Base-by-base conservation (phyloP, 2,797 vertebrate genomes). In the Percopsis omiscomaycus region DNA sequence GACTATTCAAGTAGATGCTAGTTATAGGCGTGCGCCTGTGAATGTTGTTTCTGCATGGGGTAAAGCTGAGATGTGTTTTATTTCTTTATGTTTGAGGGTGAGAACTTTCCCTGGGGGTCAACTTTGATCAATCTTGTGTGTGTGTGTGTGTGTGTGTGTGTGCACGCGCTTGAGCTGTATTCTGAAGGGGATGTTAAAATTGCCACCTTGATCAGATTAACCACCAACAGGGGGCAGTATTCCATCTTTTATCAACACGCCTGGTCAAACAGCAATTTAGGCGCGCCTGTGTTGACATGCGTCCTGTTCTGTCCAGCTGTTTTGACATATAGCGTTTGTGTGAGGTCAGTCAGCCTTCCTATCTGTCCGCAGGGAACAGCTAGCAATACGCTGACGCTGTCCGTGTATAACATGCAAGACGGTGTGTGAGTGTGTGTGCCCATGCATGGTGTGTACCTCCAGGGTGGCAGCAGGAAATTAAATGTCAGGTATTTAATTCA, bases 151-250 rank as follows among this genome's bases (percentile, higher is more conserved):
- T 54, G 12, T 54, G 28, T 11, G 50, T n/a, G n/a, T n/a, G n/a
- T 50, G 49, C 16, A 4, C 27, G 4, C 27, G 15, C 28, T 14
- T 64, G 22, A 5, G 29, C 15, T 52, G 8, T 53, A 15, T 27
- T 37, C 47, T 42, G 37, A 14, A 11, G 28, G 52, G 45, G 37
- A 30, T 50, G 47, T 5, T 28, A 37, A 65, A 70, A 44, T 27
- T 78, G 32, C 22, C 15, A 30, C 42, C 59, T 11, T 0, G 2
- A 47, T 27, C 56, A 3, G 49, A 52, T 56, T 56, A 37, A 56
- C 2, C 55, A 66, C 73, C 84, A 81, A 85, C 46, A 82, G 83
- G 76, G 79, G 83, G 84, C 84, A 78, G 62, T 82, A 54, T 60
- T 69, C 47, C 53, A 58, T 68, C 61, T 79, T 66, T 75, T 44